Evolutionary conservation across 2,888 invertebrate species (phyloP).

Genomic region (Sphaerophoria taeniata): DNA sequence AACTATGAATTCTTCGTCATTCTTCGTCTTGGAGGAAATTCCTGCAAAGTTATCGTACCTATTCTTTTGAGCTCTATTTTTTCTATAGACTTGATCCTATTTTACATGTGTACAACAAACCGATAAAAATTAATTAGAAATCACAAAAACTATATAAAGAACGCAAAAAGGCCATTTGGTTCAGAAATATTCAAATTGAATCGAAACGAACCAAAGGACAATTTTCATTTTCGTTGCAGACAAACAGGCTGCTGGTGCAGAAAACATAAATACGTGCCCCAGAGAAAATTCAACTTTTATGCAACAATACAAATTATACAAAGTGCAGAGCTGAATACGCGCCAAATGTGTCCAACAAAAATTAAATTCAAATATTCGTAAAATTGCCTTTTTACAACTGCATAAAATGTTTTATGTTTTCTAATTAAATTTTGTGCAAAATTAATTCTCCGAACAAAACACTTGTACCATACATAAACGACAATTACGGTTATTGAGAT

Average conservation of each 20-base stretch:
- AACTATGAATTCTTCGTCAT: too few relatives aligned
- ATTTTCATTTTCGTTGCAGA: conserved; percentile 33
- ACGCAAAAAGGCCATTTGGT: conserved; percentile 29
- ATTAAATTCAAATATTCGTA: conserved; percentile 73
- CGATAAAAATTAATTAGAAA: conserved; percentile 58
- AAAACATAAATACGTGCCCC: conserved; percentile 61
- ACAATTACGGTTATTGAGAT: background rate
- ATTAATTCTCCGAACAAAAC: background rate
- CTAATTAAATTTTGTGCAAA: background rate
- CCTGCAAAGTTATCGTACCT: too few relatives aligned
- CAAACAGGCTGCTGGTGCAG: conserved; percentile 41
- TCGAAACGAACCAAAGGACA: conserved; percentile 59
- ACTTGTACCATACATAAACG: too few relatives aligned
- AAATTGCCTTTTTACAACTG: conserved; percentile 2
- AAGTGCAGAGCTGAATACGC: conserved; percentile 60
- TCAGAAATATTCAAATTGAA: conserved; percentile 43
- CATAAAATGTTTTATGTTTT: background rate
- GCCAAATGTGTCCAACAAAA: conserved; percentile 66
- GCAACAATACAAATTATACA: conserved; percentile 22
- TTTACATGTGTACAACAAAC: background rate
- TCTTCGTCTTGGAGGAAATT: too few relatives aligned
- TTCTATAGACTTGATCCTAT: background rate
- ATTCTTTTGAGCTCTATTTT: too few relatives aligned
- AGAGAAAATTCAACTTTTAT: conserved; percentile 30
- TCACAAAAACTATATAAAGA: conserved; percentile 39